Base-by-base conservation (phyloP, 2,113 vertebrate genomes). In the Oceanodroma tethys region DNA sequence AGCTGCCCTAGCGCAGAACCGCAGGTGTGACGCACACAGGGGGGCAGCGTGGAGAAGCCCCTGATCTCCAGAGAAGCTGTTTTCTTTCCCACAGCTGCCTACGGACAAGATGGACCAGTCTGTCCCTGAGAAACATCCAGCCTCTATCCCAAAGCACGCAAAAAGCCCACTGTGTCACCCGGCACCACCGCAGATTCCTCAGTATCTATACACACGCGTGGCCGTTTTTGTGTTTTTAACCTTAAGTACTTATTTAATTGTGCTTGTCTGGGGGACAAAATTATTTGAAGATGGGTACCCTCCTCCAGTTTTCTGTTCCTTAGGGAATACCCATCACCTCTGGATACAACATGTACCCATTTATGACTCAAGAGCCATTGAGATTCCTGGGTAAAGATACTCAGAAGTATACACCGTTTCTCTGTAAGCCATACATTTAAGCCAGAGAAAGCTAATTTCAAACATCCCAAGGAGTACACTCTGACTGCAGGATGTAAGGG, bases 131-230 rank as follows among this genome's bases (percentile, higher is more conserved):
- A 29, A 56, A 67, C 27, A 22, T 0, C 38, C 76, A n/a, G 7
- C 38, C n/a, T 13, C 8, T 13, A 2, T 13, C 53, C 73, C 50
- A 32, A 29, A 55, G 43, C n/a, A 11, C 13, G 4, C 60, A 36
- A 32, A 47, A 16, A n/a, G 15, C 8, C 9, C 3, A 0, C 30
- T 1, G 11, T 5, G 10, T 7, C 6, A 0, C 47, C 55, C 47
- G 12, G 56, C 48, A 29, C 16, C 50, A 18, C 52, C 42, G 7
- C 43, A 5, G 23, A 36, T 11, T 16, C 62, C 71, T 36, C 71
- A 4, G 20, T 2, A 20, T 6, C 60, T 13, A 27, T 1, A 8
- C 1, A 34, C 3, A 3, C 3, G 7, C 4, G 2, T 0, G 13
- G 74, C n/a, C 48, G 4, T 7, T 18, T 22, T 4, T 6, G 38